These are phyloP conservation scores for Tholera decimalis DNA, from an alignment of 2,888 invertebrate species.

Conservation along the genomic window DNA sequence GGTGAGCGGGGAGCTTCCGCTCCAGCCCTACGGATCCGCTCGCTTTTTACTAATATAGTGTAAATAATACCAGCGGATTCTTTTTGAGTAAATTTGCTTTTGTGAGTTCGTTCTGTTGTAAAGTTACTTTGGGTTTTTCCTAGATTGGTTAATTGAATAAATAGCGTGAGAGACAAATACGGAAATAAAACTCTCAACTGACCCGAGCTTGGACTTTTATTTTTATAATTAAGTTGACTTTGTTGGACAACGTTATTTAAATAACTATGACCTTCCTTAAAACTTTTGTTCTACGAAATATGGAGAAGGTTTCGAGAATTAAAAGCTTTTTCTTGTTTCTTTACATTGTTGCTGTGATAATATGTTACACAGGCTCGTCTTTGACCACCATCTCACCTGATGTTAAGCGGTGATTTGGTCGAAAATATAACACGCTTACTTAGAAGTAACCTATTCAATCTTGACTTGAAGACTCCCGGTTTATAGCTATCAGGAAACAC, in stretches of 20 bases:
- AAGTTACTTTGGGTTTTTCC: constrained; percentile 43
- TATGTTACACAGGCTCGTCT: neutral
- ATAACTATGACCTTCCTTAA: neutral
- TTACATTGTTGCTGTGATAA: neutral
- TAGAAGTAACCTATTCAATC: too few species aligned
- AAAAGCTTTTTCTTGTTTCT: neutral
- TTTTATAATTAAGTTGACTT: constrained; percentile 21
- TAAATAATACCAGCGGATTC: constrained; percentile 66
- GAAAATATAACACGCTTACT: too few species aligned
- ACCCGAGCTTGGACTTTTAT: constrained; percentile 21
- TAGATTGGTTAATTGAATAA: constrained; percentile 50
- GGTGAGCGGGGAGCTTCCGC: constrained; percentile 74
- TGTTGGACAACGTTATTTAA: too few species aligned
- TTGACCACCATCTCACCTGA: too few species aligned
- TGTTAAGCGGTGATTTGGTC: too few species aligned
- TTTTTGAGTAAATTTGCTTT: constrained; percentile 64
- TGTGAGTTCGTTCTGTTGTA: constrained; percentile 43
- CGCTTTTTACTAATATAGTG: constrained; percentile 69
- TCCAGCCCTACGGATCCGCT: constrained; percentile 59
- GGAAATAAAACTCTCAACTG: too few species aligned
- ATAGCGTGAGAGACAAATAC: constrained; percentile 34
- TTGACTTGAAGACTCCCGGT: too few species aligned
- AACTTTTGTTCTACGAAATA: neutral
- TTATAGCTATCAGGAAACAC: too few species aligned
- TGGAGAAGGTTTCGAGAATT: neutral